Base-by-base conservation (phyloP, 92 coral and sea anemone species). In the Porites divaricata region DNA sequence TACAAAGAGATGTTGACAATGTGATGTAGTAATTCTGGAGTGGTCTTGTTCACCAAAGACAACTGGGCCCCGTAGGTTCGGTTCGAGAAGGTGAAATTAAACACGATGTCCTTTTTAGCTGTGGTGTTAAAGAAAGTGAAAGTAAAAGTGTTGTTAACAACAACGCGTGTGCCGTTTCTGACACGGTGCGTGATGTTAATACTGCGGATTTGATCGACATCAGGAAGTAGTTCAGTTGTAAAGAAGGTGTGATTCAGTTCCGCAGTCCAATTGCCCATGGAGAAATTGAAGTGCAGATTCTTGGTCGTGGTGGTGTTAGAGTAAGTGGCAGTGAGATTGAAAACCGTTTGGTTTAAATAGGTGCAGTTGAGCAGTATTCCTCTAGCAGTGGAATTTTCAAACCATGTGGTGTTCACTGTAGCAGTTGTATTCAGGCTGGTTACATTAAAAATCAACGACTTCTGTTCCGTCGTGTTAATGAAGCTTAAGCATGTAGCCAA, bases 161-260 rank as follows among this genome's bases (percentile, higher is more conserved):
- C 19, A 57, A 86, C 73, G 20, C 45, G 63, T 2, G 90, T 86
- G 28, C 90, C 87, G 77, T 89, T 91, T 76, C 70, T 85, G 59
- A 86, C 62, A 58, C 78, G 85, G 79, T 91, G 94, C 4, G 86
- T 74, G 83, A 91, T 75, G 19, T 88, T 76, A 10, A 91, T 85
- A 77, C 93, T 86, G 54, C 88, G 87, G 35, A 89, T 66, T 35
- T 78, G 83, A 24, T 91, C 86, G 6, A 70, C 65, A 6, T 68
- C 78, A 61, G 72, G 66, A 6, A 89, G 59, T 48, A 61, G 19
- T 41, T 58, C 75, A 64, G 76, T 70, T 23, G 66, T 83, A 56
- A 90, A 82, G 85, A 63, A 91, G n/a, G 90, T 81, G 69, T 91
- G 95, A 59, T 91, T 89, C 61, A 91, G 70, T 16, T 91, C 90